Evolutionary conservation across 2,888 invertebrate species (phyloP).

Genomic region (Lutraria lutraria): DNA sequence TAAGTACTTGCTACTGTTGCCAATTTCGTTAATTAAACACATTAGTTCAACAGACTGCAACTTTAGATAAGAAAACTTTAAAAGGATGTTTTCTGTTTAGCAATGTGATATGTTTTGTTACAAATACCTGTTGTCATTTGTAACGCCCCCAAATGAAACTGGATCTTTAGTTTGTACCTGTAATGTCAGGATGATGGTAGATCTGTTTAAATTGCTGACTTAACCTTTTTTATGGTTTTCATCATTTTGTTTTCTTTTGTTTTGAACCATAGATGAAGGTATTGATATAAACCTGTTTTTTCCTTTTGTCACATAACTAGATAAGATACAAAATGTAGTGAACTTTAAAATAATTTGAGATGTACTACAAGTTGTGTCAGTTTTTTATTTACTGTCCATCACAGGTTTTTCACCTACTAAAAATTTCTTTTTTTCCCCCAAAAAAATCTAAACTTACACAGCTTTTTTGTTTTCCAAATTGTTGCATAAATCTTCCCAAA

Average conservation of each 20-base stretch:
- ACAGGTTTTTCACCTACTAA: too few species aligned
- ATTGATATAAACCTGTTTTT: not conserved
- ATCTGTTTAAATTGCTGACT: not conserved
- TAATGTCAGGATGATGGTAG: not conserved
- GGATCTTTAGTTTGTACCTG: not conserved
- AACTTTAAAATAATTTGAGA: not conserved
- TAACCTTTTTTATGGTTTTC: not conserved
- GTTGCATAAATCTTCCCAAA: too few species aligned
- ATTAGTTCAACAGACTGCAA: not conserved
- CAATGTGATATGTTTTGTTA: constrained; percentile 9
- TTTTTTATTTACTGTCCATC: not conserved
- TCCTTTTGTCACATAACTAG: too few species aligned
- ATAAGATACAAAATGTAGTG: not conserved
- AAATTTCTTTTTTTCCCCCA: too few species aligned
- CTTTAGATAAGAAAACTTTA: not conserved
- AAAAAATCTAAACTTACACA: too few species aligned
- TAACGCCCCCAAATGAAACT: not conserved
- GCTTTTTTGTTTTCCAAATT: too few species aligned
- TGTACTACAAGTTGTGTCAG: not conserved
- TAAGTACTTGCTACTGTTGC: constrained; percentile 42
- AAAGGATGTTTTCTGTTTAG: constrained; percentile 21
- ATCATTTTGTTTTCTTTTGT: constrained; percentile 5
- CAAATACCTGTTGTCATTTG: not conserved
- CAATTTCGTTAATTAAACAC: constrained; percentile 34
- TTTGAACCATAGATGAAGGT: not conserved